Evolutionary conservation across 2,888 invertebrate species (phyloP).

Genomic region (Strigamia maritima): DNA sequence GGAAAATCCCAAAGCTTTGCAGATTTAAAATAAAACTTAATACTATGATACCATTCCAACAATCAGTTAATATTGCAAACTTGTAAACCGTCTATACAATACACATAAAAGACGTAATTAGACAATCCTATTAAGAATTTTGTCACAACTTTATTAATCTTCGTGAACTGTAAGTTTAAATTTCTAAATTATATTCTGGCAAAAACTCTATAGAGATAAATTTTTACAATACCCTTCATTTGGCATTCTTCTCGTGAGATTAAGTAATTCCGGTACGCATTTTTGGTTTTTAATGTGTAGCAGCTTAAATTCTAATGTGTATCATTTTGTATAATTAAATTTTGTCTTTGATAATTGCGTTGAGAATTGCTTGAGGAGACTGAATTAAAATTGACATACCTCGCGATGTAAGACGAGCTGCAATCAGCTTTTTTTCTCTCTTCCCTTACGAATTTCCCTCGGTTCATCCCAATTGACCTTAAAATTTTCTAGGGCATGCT

Average conservation of each 20-base stretch:
- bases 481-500: constrained; percentile 25
- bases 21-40: not conserved
- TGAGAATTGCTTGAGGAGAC: constrained; percentile 24
- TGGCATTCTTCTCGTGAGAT: constrained; percentile 21
- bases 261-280: constrained; percentile 32
- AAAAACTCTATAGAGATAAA: not conserved
- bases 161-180: not conserved
- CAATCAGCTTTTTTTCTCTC: not conserved
- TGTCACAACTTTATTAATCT: not conserved
- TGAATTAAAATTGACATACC: constrained; percentile 34
- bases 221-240: constrained; percentile 18
- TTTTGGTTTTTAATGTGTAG: constrained; percentile 26
- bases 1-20: constrained; percentile 15
- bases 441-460: not conserved
- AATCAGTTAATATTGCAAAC: too few species aligned
- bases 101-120: not conserved
- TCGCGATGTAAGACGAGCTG: constrained; percentile 7
- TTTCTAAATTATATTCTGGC: constrained; percentile 8
- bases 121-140: not conserved
- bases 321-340: constrained; percentile 30
- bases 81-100: too few species aligned
- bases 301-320: constrained; percentile 32
- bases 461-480: constrained; percentile 18
- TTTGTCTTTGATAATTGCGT: constrained; percentile 20
- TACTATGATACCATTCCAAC: too few species aligned